phyloP scores from a whole-genome alignment of 2,797 vertebrate species.

The Etheostoma perlongum region DNA sequence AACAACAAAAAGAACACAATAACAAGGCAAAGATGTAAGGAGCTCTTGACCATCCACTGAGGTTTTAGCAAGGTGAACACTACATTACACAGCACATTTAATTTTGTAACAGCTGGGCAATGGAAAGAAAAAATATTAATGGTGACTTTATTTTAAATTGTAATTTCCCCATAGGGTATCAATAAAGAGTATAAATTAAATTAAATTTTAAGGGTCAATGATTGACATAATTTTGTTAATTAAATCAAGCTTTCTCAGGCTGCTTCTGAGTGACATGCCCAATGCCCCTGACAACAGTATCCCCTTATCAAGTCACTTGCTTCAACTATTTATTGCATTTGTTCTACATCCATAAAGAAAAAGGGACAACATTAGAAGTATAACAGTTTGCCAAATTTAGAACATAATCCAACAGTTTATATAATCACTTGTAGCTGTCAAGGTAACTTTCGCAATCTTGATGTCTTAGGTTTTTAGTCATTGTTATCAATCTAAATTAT shows the following conservation, averaged over 20 bases:
- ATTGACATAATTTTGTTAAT: neutral
- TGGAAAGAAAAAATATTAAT: neutral
- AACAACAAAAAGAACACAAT: neutral
- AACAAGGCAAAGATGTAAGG: neutral
- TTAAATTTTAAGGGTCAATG: neutral
- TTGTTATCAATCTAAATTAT: neutral
- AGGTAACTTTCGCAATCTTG: neutral
- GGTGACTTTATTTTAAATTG: too few species aligned
- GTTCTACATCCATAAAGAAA: neutral
- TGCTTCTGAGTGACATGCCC: neutral
- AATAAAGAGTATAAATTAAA: too few species aligned
- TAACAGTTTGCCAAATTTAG: neutral
- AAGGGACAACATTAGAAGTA: neutral
- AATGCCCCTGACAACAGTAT: neutral
- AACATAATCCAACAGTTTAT: neutral
- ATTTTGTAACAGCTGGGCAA: neutral
- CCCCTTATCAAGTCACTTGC: neutral
- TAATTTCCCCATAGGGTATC: too few species aligned
- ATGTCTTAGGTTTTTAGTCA: neutral
- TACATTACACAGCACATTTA: neutral
- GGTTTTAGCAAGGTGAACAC: neutral
- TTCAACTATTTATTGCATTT: constrained; percentile 3
- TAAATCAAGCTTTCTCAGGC: neutral
- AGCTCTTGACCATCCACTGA: neutral
- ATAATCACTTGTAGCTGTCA: neutral